Conservation (phyloP, 2,888 invertebrate species). For the Cryptocephalus primarius region DNA sequence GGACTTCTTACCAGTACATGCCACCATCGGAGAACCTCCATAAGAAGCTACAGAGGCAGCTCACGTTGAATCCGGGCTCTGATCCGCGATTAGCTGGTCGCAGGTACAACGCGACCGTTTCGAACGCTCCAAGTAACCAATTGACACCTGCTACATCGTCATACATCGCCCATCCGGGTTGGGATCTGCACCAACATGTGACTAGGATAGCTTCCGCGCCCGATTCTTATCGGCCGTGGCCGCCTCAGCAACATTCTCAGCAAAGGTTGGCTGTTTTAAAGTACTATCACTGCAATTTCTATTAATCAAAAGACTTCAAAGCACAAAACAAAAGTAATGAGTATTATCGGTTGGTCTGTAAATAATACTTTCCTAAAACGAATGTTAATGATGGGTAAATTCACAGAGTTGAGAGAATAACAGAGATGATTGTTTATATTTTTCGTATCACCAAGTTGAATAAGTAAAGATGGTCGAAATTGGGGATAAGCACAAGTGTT, state of each 20-base stretch:
- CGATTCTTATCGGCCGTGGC: slow-evolving; percentile 47
- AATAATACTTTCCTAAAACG: too few relatives aligned
- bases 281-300: neutral
- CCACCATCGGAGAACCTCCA: slow-evolving; percentile 51
- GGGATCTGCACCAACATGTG: slow-evolving; percentile 47
- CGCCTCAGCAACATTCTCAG: slow-evolving; percentile 29
- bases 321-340: too few relatives aligned
- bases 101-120: slow-evolving; percentile 18
- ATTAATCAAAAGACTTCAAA: too few relatives aligned
- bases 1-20: slow-evolving; percentile 18
- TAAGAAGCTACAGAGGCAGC: slow-evolving; percentile 65
- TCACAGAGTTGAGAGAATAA: too few relatives aligned
- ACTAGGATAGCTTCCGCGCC: slow-evolving; percentile 67
- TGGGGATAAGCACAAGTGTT: too few relatives aligned
- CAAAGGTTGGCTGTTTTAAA: slow-evolving; percentile 8
- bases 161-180: slow-evolving; percentile 21
- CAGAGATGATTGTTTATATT: too few relatives aligned
- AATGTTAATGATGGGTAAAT: too few relatives aligned
- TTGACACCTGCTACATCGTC: slow-evolving; percentile 14
- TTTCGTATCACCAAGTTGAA: too few relatives aligned
- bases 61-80: slow-evolving; percentile 70
- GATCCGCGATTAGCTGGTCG: slow-evolving; percentile 54
- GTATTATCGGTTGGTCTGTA: too few relatives aligned
- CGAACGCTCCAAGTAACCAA: slow-evolving; percentile 25
- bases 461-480: too few relatives aligned